Conservation (phyloP, 2,113 vertebrate species). For the Bos indicus region DNA sequence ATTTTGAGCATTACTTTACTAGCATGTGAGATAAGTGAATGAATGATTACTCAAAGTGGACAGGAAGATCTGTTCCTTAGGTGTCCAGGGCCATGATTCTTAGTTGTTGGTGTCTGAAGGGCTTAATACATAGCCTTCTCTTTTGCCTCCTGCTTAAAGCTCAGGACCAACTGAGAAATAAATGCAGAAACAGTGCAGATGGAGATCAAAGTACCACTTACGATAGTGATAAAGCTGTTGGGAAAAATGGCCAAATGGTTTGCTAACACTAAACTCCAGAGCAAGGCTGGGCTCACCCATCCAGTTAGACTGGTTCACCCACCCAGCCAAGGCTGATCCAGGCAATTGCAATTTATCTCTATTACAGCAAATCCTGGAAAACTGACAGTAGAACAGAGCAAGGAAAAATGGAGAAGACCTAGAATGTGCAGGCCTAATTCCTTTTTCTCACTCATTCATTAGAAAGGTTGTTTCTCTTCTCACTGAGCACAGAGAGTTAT, state of each 20-base stretch:
- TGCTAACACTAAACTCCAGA: neutral
- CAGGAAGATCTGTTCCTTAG: neutral
- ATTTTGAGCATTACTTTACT: no score
- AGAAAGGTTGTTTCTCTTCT: neutral
- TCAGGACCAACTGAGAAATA: neutral
- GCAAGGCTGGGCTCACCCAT: neutral
- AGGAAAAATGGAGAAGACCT: neutral
- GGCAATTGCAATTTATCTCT: neutral
- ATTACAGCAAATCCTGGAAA: neutral
- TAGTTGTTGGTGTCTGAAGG: neutral
- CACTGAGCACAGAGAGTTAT: neutral
- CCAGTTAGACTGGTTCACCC: neutral
- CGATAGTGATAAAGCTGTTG: neutral
- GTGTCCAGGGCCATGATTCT: neutral
- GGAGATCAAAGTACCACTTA: neutral
- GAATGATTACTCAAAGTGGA: neutral
- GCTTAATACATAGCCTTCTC: neutral
- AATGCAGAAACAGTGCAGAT: neutral
- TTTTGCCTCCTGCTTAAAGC: neutral
- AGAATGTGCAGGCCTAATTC: neutral
- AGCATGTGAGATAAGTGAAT: neutral
- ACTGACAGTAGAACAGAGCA: neutral
- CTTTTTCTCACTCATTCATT: neutral
- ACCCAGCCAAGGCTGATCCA: neutral
- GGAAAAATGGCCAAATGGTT: neutral